Evolutionary conservation across 2,113 vertebrate species (phyloP).

Genomic region (Sylvietta virens): DNA sequence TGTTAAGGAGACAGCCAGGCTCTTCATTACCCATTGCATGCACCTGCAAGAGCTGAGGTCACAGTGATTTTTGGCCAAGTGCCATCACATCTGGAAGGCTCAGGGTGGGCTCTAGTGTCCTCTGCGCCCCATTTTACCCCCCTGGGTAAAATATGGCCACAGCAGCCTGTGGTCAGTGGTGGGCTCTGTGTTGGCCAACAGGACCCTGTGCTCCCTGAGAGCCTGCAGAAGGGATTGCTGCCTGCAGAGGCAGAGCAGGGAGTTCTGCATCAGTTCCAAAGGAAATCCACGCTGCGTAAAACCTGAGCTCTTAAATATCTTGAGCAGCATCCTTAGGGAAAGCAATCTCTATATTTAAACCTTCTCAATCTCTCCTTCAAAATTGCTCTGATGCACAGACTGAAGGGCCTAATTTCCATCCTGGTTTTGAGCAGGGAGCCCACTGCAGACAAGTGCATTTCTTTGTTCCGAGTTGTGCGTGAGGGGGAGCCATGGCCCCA

Average conservation of each 20-base stretch:
- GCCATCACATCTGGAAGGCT: neutral
- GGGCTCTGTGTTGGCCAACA: accelerated
- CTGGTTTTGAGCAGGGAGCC: neutral
- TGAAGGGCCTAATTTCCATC: constrained; percentile 21
- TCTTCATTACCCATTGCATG: neutral
- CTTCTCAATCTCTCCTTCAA: constrained; percentile 1
- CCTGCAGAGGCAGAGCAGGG: neutral
- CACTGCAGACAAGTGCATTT: neutral
- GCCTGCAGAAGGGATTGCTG: neutral
- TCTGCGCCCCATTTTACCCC: neutral
- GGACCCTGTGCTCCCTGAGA: accelerated
- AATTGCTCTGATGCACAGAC: neutral
- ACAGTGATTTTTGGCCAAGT: accelerated
- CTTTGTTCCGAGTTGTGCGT: accelerated
- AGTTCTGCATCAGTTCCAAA: neutral
- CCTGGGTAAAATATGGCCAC: neutral
- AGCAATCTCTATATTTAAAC: constrained; percentile 36
- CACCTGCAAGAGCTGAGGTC: neutral
- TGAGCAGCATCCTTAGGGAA: constrained; percentile 13
- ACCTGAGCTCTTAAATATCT: constrained; percentile 35
- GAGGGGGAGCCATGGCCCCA: neutral
- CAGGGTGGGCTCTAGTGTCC: neutral
- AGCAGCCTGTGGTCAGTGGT: neutral
- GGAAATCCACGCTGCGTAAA: neutral
- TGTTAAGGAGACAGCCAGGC: neutral